Evolutionary conservation across 2,797 vertebrate species (phyloP).

Genomic region (Arrhamphus sclerolepis): DNA sequence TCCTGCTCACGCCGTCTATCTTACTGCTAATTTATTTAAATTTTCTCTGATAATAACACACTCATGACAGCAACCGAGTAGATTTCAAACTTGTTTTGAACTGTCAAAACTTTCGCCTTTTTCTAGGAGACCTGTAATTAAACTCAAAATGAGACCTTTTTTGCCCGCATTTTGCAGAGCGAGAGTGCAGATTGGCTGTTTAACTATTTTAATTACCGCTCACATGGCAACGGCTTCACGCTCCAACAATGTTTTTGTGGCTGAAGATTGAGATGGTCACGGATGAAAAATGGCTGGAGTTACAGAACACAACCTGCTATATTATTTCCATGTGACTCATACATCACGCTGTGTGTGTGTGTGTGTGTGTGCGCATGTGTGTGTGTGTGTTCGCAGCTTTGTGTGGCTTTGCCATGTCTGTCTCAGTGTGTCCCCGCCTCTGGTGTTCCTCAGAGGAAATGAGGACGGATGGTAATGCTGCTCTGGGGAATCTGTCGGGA

Average conservation of each 20-base stretch:
- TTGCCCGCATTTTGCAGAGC: conserved; percentile 33
- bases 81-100: conserved; percentile 17
- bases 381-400: conserved; percentile 36
- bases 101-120: conserved; percentile 34
- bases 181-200: conserved; percentile 38
- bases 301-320: conserved; percentile 46
- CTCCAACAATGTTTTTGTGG: conserved; percentile 58
- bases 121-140: conserved; percentile 41
- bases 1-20: not conserved
- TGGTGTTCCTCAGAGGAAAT: conserved; percentile 36
- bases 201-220: conserved; percentile 64
- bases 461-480: conserved; percentile 51
- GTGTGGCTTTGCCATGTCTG: conserved; percentile 10
- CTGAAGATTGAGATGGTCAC: conserved; percentile 65
- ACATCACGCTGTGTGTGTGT: no score
- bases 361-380: no score
- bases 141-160: conserved; percentile 33
- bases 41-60: conserved; percentile 4
- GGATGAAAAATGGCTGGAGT: conserved; percentile 64
- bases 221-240: conserved; percentile 48
- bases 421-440: conserved; percentile 19
- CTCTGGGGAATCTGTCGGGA: conserved; percentile 24
- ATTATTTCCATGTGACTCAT: no score
- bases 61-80: conserved; percentile 8
- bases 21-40: not conserved